Conservation (phyloP, 2,113 vertebrate genomes). For the Rhinopithecus roxellana region DNA sequence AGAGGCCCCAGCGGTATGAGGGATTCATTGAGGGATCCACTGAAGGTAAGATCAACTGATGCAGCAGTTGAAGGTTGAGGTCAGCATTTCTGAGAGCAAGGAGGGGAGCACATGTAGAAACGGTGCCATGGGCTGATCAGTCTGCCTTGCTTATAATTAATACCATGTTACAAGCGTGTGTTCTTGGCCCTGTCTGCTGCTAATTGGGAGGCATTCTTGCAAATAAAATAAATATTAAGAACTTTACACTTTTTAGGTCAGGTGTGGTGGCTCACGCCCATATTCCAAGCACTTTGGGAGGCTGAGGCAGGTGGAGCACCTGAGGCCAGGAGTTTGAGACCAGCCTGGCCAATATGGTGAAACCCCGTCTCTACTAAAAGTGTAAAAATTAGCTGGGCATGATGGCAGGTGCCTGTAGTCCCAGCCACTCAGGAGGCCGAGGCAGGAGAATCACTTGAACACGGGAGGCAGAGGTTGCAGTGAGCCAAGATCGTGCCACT, state of each 20-base stretch:
- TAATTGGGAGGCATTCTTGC: neutral
- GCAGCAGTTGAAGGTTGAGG: neutral
- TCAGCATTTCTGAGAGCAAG: neutral
- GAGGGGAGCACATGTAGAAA: neutral
- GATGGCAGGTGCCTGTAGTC: too few relatives aligned
- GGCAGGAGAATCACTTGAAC: too few relatives aligned
- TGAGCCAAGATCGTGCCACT: too few relatives aligned
- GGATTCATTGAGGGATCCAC: neutral
- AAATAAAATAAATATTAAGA: slow-evolving; percentile 5
- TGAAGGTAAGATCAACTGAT: neutral
- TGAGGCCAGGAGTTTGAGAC: too few relatives aligned
- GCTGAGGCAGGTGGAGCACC: too few relatives aligned
- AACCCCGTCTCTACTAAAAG: too few relatives aligned
- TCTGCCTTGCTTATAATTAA: neutral
- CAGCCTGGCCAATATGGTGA: too few relatives aligned
- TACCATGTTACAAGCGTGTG: neutral
- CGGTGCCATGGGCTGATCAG: neutral
- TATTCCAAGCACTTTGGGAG: too few relatives aligned
- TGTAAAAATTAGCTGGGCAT: too few relatives aligned
- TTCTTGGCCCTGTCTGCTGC: neutral
- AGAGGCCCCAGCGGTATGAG: neutral
- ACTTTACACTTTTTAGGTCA: neutral
- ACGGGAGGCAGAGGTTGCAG: too few relatives aligned
- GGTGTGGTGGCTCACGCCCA: too few relatives aligned
- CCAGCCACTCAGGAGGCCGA: too few relatives aligned